A percentile compares a stretch with the other conserved stretches of the same genome.
Conservation (phyloP, 2,888 invertebrate genomes). For the Eulithis prunata region DNA sequence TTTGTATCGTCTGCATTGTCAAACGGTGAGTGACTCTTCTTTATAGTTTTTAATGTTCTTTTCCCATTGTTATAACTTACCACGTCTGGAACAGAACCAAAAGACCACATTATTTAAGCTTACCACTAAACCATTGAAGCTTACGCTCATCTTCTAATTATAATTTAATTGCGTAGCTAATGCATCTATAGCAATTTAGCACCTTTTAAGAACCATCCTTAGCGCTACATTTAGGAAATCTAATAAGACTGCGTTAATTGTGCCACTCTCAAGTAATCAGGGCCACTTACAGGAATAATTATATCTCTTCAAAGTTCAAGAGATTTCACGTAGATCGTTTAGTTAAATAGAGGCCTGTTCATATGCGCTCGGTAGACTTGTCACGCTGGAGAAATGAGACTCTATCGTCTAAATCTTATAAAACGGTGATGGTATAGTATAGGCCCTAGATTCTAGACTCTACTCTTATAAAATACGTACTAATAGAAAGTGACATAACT, state of each 20-base stretch:
- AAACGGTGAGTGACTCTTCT: too few relatives aligned
- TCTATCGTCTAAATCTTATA: too few relatives aligned
- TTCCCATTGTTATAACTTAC: too few relatives aligned
- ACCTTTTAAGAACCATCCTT: constrained; percentile 21
- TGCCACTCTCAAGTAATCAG: constrained; percentile 39
- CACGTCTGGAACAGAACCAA: too few relatives aligned
- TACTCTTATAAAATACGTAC: too few relatives aligned
- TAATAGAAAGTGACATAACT: too few relatives aligned
- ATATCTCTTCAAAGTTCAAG: constrained; percentile 39
- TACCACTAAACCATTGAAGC: too few relatives aligned
- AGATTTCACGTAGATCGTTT: constrained; percentile 34
- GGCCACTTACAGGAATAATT: constrained; percentile 41
- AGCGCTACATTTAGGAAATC: constrained; percentile 28
- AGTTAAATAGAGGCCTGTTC: constrained; percentile 11
- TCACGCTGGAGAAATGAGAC: background rate
- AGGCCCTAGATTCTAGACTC: too few relatives aligned
- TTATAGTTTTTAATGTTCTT: too few relatives aligned
- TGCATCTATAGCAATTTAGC: constrained; percentile 12
- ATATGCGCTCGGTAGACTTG: background rate
- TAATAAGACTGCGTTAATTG: constrained; percentile 35
- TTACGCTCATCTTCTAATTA: background rate
- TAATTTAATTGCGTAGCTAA: constrained; percentile 8
- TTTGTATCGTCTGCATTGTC: too few relatives aligned
- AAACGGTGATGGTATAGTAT: too few relatives aligned
- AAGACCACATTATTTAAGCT: too few relatives aligned